Evolutionary conservation across 2,797 vertebrate genomes (phyloP).

Genomic region (Sarcoramphus papa): DNA sequence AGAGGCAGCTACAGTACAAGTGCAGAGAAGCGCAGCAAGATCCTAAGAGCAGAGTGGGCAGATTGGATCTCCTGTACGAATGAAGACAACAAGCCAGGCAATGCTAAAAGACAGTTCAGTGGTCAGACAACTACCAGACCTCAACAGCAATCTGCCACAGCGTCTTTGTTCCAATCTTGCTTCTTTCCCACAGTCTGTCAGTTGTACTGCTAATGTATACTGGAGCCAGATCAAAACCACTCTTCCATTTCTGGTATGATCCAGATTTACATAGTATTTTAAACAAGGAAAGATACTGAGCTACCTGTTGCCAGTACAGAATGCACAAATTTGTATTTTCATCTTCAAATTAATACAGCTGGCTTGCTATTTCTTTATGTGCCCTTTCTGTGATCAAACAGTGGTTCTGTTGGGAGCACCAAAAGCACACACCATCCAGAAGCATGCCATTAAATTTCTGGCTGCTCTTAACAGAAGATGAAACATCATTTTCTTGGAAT

Average conservation of each 20-base stretch:
- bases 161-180: not conserved
- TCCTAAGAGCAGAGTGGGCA: not conserved
- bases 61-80: not conserved
- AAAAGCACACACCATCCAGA: not conserved
- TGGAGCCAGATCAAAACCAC: not conserved
- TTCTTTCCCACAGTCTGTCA: not conserved
- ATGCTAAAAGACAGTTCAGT: not conserved
- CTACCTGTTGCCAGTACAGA: not conserved
- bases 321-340: not conserved
- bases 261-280: not conserved
- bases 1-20: not conserved
- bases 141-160: not conserved
- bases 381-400: not conserved
- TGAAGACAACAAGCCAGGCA: not conserved
- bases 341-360: not conserved
- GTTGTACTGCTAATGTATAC: accelerated
- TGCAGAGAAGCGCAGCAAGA: not conserved
- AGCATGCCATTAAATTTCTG: not conserved
- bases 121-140: not conserved
- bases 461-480: not conserved
- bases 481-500: not conserved
- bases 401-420: not conserved
- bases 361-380: not conserved
- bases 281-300: not conserved
- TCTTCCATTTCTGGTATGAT: not conserved